Conservation (phyloP, 2,888 invertebrate genomes). For the Parnassius smintheus region DNA sequence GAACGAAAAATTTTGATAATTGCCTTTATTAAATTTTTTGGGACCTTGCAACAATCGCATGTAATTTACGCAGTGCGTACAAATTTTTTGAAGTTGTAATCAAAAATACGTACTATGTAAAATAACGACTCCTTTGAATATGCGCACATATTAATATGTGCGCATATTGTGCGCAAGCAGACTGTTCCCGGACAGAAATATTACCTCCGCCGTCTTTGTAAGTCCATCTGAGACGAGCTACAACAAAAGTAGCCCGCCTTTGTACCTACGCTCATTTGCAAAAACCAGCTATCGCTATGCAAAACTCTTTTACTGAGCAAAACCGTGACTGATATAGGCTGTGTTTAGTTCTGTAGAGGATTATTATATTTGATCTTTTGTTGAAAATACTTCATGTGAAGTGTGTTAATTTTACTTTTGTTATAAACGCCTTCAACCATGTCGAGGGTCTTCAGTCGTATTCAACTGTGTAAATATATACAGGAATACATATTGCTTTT, state of each 20-base stretch:
- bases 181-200: conserved; percentile 7
- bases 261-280: conserved; percentile 23
- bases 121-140: conserved; percentile 16
- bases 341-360: background rate
- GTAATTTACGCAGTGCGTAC: background rate
- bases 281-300: conserved; percentile 11
- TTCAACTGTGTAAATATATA: no score
- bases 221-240: conserved; percentile 9
- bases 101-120: background rate
- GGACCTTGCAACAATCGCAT: no score
- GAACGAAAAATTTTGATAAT: no score
- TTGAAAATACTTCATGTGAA: no score
- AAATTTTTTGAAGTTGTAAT: background rate
- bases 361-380: conserved; percentile 3
- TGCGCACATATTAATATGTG: background rate
- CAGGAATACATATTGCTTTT: no score
- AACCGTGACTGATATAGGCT: conserved; percentile 20
- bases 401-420: background rate
- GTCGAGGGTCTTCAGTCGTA: no score
- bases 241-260: conserved; percentile 20
- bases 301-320: conserved; percentile 13
- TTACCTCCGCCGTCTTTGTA: conserved; percentile 10
- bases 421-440: no score
- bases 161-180: no score
- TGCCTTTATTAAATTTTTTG: no score